Base-by-base conservation (phyloP, 2,888 invertebrate species). In the Drosophila mimica region DNA sequence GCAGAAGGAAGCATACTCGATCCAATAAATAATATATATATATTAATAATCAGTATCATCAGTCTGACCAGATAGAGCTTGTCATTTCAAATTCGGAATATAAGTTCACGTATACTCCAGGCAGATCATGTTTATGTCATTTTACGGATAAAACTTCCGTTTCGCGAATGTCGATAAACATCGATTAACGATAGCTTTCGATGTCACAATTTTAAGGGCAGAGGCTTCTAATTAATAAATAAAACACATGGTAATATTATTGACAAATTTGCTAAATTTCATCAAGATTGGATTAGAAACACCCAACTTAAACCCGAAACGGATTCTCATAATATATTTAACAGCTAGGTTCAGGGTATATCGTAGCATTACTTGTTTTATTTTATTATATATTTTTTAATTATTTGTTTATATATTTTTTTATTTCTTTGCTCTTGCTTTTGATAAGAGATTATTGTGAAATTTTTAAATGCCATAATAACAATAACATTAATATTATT, bases 341-440 rank as follows among this genome's bases (percentile, higher is more conserved):
- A 25, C 8, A 46, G 15, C 46, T 28, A 4, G 4, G 25, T 15
- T 46, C 15, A 46, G 20, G 20, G 46, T 46, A 25, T 25, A 4
- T 8, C 2, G 15, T 46, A 20, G 46, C 20, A 20, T 46, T 13
- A 20, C 13, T 40, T 17, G 9, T 4, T 64, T 51, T 38, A 20
- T 52, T 52, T 48, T 40, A 34, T 36, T 3, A 7, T 31, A 7
- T 3, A 7, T n/a, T n/a, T 28, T 28, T 52, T 56, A 28, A 51
- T 51, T n/a, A n/a, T 30, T 30, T 74, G 46, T 60, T 53, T 34
- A 59, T 48, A 17, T 33, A 9, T 38, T 62, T 31, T 31, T 54
- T 60, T 57, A 7, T 53, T 65, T 43, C 1, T 30, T 38, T 15
- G 6, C 30, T 3, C 15, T 36, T 56, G 33, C 31, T 43, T 36